A percentile compares a stretch with the other conserved stretches of the same genome.
phyloP scores from a whole-genome alignment of 2,888 invertebrate genomes.

The Papilio protenor region DNA sequence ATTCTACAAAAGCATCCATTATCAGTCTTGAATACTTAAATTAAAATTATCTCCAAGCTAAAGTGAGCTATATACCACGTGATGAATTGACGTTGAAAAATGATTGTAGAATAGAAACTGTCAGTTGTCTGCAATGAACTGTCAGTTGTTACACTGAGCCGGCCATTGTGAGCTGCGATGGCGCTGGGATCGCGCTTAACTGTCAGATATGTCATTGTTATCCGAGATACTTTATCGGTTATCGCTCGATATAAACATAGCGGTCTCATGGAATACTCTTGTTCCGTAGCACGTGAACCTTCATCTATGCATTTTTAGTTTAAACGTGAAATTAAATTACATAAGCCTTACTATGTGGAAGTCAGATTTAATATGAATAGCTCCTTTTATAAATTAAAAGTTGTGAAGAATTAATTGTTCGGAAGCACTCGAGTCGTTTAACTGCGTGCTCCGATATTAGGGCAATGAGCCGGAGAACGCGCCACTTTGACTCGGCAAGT shows the following conservation, averaged over 20 bases:
- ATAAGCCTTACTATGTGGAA: neutral
- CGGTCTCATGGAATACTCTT: neutral
- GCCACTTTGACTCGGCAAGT: neutral
- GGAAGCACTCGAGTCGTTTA: conserved; percentile 13
- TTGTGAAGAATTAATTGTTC: neutral
- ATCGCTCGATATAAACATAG: neutral
- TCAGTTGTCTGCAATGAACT: neutral
- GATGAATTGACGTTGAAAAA: conserved; percentile 12
- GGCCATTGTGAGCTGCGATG: neutral
- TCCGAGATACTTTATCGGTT: neutral
- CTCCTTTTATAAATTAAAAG: neutral
- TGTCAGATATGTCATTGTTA: neutral
- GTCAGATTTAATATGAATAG: neutral
- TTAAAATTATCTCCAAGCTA: neutral
- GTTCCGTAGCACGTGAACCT: neutral
- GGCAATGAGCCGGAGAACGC: conserved; percentile 9
- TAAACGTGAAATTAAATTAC: neutral
- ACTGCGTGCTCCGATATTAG: conserved; percentile 1
- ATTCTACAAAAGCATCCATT: neutral
- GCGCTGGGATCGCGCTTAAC: neutral
- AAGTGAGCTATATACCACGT: neutral
- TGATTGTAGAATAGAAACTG: neutral
- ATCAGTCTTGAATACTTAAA: neutral
- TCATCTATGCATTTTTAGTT: neutral
- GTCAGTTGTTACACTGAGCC: conserved; percentile 1